These are phyloP conservation scores for Agapostemon virescens DNA, from an alignment of 2,888 invertebrate species.

Conservation along the genomic window DNA sequence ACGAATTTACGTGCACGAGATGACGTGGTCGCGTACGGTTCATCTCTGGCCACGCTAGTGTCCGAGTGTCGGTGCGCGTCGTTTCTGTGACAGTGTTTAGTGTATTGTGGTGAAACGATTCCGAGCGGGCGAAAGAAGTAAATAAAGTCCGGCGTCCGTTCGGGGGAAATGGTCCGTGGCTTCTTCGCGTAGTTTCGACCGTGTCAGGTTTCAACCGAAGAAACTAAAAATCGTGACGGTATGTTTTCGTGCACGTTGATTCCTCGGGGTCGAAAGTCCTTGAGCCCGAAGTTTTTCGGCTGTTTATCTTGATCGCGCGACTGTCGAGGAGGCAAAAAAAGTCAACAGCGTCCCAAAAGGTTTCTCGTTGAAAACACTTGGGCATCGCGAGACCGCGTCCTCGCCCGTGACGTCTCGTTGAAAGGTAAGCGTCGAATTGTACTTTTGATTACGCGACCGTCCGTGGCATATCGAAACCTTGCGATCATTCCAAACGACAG, in stretches of 20 bases:
- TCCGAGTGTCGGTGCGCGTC: constrained; percentile 19
- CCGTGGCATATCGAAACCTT: constrained; percentile 48
- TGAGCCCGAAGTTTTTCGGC: constrained; percentile 52
- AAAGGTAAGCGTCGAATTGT: constrained; percentile 37
- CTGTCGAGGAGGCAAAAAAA: constrained; percentile 26
- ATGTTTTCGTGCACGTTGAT: constrained; percentile 45
- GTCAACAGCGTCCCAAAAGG: not conserved
- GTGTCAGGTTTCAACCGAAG: constrained; percentile 40
- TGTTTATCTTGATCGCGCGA: constrained; percentile 64
- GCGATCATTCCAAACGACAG: not conserved
- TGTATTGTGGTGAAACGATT: constrained; percentile 28
- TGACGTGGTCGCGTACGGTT: constrained; percentile 11
- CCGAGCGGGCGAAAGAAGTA: not conserved
- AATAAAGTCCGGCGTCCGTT: no score
- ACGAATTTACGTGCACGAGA: not conserved
- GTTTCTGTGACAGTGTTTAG: constrained; percentile 42
- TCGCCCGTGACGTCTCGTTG: constrained; percentile 17
- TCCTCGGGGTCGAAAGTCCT: constrained; percentile 55
- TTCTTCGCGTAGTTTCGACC: not conserved
- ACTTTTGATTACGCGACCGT: constrained; percentile 1
- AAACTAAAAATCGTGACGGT: constrained; percentile 50
- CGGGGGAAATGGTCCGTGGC: not conserved
- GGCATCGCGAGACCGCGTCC: constrained; percentile 16
- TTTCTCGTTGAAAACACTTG: constrained; percentile 32
- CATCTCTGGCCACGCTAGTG: not conserved